Percentiles rank a stretch among this genome's conserved stretches.
These are phyloP conservation scores for Morpho achilles DNA, from an alignment of 2,888 invertebrate genomes.

Conservation along the genomic window DNA sequence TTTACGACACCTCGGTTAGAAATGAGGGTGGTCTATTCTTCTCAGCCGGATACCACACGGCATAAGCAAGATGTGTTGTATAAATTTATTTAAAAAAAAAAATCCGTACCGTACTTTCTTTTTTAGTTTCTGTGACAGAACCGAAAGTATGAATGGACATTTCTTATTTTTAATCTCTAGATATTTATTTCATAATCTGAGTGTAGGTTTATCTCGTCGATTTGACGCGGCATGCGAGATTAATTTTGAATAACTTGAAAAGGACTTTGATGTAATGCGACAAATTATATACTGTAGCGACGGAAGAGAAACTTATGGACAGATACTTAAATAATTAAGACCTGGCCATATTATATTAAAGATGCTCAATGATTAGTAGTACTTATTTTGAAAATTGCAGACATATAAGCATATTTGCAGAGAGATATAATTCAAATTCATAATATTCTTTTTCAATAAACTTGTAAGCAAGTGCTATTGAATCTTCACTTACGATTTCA, in stretches of 20 bases:
- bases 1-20: no score
- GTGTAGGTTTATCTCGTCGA: constrained; percentile 51
- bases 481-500: no score
- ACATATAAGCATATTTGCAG: no score
- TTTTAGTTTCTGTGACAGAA: constrained; percentile 7
- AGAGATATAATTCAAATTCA: no score
- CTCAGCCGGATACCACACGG: no score
- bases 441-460: no score
- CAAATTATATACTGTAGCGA: constrained; percentile 41
- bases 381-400: no score
- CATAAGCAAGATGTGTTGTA: no score
- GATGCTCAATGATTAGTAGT: background rate
- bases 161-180: constrained; percentile 17
- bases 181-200: constrained; percentile 29
- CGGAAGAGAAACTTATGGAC: constrained; percentile 10
- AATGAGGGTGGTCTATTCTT: no score
- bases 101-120: background rate
- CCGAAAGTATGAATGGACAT: constrained; percentile 15
- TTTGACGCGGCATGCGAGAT: constrained; percentile 49
- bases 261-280: constrained; percentile 57
- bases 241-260: constrained; percentile 55
- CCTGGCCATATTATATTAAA: background rate
- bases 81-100: no score
- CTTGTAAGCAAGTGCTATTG: no score
- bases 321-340: constrained; percentile 9